Evolutionary conservation across 2,113 vertebrate genomes (phyloP), one percentile per base, ranked within the genome.

Genomic region (Todiramphus chloris): DNA sequence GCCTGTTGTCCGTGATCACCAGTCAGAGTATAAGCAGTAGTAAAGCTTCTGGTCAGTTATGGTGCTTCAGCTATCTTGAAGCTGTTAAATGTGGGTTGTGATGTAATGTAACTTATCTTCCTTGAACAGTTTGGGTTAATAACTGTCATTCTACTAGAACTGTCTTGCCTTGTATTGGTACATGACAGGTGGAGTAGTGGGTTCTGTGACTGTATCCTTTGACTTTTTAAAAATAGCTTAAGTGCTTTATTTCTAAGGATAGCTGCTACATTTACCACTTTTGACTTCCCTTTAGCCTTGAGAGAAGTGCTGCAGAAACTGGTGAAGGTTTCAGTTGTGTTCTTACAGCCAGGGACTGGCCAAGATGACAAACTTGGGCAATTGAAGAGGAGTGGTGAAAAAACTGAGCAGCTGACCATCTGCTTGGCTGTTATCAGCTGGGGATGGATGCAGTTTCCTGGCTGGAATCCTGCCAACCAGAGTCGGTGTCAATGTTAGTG

Each of bases 401-500:
- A 24, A 48, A 79, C 60, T 0, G 0, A 43, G 78, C 21, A 41
- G 31, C 0, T 59, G 80, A 31, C 79, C 67, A 44, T 72, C 88
- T 91, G 58, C 41, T 79, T 35, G 85, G 82, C 58, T 64, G 16
- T 41, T 87, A 74, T 1, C 70, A 48, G 62, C 51, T 72, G 66
- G 44, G 69, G 10, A 59, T 83, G 79, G 83, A 68, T 60, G 93
- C 43, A 11, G 66, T 30, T 89, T 91, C 75, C 82, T 88, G 67
- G 13, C 82, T 95, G 92, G 69, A 72, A 39, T 87, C 46, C 55
- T 92, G 76, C 86, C 85, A 88, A 41, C 20, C 11, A 8, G 43
- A 60, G 77, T 43, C 59, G 16, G 0, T 68, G 69, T 44, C 0
- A 0, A 4, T 13, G 33, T 43, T 51, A 25, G 24, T 58, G 16